Evolutionary conservation across 2,888 invertebrate genomes (phyloP).

Genomic region (Stenodema calcarata): DNA sequence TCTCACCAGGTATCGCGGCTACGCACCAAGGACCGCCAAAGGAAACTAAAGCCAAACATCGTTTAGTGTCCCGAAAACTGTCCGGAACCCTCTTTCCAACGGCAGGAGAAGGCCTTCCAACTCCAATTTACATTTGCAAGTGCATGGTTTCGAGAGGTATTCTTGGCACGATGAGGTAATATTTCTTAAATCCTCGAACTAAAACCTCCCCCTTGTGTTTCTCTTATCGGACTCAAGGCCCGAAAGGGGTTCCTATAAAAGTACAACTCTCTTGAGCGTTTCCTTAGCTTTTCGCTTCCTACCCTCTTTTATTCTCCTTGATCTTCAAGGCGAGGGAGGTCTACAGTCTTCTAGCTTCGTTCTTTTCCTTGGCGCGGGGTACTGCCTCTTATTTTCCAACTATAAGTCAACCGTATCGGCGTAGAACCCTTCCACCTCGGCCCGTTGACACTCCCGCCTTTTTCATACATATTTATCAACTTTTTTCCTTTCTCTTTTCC

Average conservation of each 20-base stretch:
- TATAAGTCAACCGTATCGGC: slow-evolving; percentile 26
- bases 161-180: slow-evolving; percentile 54
- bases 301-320: neutral
- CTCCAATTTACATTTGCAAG: slow-evolving; percentile 47
- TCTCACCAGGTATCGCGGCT: neutral
- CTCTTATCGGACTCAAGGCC: slow-evolving; percentile 47
- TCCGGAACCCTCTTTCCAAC: neutral
- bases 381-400: slow-evolving; percentile 30
- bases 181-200: slow-evolving; percentile 53
- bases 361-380: neutral
- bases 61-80: slow-evolving; percentile 25
- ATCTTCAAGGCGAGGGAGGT: neutral
- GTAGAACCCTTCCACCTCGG: neutral
- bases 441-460: slow-evolving; percentile 14
- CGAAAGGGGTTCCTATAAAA: slow-evolving; percentile 40
- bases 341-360: neutral
- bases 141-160: slow-evolving; percentile 42
- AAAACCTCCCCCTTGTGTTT: slow-evolving; percentile 44
- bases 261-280: slow-evolving; percentile 34
- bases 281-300: slow-evolving; percentile 7
- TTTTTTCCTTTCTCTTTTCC: slow-evolving; percentile 3
- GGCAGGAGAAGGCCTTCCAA: neutral
- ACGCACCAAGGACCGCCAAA: neutral
- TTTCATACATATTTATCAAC: slow-evolving; percentile 33
- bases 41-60: slow-evolving; percentile 11